A percentile compares a stretch with the other conserved stretches of the same genome.
Conservation (phyloP, 2,797 vertebrate species). For the Botia almorhae region DNA sequence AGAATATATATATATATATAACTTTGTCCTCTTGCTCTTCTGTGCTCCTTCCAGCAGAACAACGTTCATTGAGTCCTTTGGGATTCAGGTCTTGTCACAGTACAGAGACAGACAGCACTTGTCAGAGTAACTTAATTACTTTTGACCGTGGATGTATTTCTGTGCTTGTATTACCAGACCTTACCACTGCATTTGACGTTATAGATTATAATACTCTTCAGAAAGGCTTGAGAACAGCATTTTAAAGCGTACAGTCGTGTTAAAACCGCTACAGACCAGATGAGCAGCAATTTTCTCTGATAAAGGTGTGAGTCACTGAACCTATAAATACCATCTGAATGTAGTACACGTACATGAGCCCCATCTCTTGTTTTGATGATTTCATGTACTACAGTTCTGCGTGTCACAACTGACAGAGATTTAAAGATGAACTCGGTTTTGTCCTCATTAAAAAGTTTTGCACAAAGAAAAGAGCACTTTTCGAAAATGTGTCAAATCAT, state of each 20-base stretch:
- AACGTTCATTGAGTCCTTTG: constrained; percentile 19
- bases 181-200: constrained; percentile 16
- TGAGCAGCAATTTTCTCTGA: constrained; percentile 8
- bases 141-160: constrained; percentile 14
- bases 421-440: constrained; percentile 1
- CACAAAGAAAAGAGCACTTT: neutral
- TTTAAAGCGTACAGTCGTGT: neutral
- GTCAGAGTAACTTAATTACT: constrained; percentile 36
- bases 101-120: constrained; percentile 8
- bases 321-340: constrained; percentile 15
- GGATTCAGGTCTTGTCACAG: constrained; percentile 23
- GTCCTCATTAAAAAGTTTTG: constrained; percentile 16
- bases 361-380: constrained; percentile 5
- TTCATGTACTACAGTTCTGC: neutral
- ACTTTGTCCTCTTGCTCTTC: neutral
- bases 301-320: constrained; percentile 4
- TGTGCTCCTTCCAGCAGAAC: constrained; percentile 16
- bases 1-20: too few species aligned
- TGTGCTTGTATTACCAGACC: constrained; percentile 25
- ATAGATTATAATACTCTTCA: constrained; percentile 24
- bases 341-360: neutral
- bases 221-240: constrained; percentile 22
- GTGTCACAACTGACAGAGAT: constrained; percentile 5
- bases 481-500: constrained; percentile 1
- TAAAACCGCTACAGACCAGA: neutral